Evolutionary conservation across 2,888 invertebrate genomes (phyloP).

Genomic region (Alcis repandata): DNA sequence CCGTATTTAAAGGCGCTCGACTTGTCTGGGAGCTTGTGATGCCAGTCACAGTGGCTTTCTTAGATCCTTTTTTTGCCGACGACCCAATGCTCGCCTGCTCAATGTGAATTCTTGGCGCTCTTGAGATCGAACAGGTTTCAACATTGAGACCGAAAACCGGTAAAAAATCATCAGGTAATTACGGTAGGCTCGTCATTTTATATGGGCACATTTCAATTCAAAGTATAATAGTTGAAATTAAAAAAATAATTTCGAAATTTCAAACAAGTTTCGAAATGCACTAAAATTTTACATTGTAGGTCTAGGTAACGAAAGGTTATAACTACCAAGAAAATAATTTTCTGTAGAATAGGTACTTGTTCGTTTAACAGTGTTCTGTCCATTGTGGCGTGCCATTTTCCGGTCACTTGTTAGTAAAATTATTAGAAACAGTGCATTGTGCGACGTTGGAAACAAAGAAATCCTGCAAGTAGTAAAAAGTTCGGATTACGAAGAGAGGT

Average conservation of each 20-base stretch:
- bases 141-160: slow-evolving; percentile 78
- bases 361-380: slow-evolving; percentile 63
- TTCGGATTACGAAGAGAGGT: slow-evolving; percentile 67
- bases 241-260: slow-evolving; percentile 36
- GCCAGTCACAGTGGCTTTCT: slow-evolving; percentile 72
- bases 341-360: slow-evolving; percentile 58
- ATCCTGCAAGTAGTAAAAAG: slow-evolving; percentile 72
- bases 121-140: slow-evolving; percentile 80
- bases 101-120: slow-evolving; percentile 77
- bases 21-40: slow-evolving; percentile 61
- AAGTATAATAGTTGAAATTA: slow-evolving; percentile 63
- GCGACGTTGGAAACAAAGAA: slow-evolving; percentile 76
- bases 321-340: slow-evolving; percentile 52
- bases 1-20: slow-evolving; percentile 58
- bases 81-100: slow-evolving; percentile 69
- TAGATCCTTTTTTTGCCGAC: slow-evolving; percentile 71
- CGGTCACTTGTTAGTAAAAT: slow-evolving; percentile 74
- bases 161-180: slow-evolving; percentile 83
- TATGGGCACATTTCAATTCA: slow-evolving; percentile 61
- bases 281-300: not conserved
- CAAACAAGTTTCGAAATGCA: not conserved
- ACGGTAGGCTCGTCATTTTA: slow-evolving; percentile 74
- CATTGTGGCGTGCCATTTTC: slow-evolving; percentile 67
- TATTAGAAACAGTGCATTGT: slow-evolving; percentile 78
- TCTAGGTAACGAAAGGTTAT: not conserved